phyloP scores from a whole-genome alignment of 2,113 vertebrate genomes.

The Tor tambroides region DNA sequence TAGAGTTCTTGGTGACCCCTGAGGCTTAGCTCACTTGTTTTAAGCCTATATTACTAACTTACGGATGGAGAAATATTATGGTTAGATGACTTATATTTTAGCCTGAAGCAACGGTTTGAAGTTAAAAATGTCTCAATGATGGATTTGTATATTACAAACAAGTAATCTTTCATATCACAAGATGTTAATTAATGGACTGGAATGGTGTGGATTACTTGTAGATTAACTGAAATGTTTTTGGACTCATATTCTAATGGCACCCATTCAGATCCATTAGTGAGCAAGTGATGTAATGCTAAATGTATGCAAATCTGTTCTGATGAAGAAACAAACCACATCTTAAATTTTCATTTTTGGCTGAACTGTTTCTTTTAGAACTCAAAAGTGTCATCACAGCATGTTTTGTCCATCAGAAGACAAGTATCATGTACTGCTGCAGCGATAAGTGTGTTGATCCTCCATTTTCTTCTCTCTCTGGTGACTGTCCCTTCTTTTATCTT shows the following conservation, averaged over 20 bases:
- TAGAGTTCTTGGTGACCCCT: not conserved
- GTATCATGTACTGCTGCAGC: not conserved
- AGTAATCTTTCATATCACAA: rapidly evolving
- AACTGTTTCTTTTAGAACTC: too few relatives aligned
- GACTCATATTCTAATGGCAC: too few relatives aligned
- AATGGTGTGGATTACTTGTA: too few relatives aligned
- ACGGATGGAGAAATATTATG: too few relatives aligned
- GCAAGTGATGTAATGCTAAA: not conserved
- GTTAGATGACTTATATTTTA: too few relatives aligned
- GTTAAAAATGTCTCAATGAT: too few relatives aligned
- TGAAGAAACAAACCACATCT: not conserved
- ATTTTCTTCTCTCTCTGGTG: conserved; percentile 15
- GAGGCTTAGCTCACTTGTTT: not conserved
- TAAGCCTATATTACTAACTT: not conserved
- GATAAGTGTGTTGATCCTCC: too few relatives aligned
- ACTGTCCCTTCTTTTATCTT: not conserved
- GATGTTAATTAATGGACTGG: too few relatives aligned
- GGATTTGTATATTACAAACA: too few relatives aligned
- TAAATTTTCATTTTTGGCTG: not conserved
- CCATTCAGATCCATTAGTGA: too few relatives aligned
- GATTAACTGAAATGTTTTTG: too few relatives aligned
- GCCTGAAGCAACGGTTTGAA: too few relatives aligned
- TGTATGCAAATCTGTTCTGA: not conserved
- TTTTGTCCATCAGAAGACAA: not conserved
- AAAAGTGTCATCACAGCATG: not conserved